These are phyloP conservation scores for Muntiacus reevesi DNA, from an alignment of 2,113 vertebrate genomes.

Conservation along the genomic window DNA sequence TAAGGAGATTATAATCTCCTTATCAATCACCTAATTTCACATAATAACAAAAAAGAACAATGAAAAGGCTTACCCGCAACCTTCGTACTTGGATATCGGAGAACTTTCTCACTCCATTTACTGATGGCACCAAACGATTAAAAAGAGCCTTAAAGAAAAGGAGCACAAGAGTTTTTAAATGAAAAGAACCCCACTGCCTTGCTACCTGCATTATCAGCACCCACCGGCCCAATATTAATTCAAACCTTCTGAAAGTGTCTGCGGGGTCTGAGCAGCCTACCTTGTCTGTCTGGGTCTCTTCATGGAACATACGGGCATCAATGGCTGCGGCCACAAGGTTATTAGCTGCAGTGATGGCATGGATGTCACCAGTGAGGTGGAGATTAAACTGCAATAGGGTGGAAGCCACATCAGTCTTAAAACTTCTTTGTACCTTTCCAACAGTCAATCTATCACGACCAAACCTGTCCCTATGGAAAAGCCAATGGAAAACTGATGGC, in stretches of 20 bases:
- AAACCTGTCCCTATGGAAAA: neutral
- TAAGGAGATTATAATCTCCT: neutral
- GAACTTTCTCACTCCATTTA: constrained; percentile 88
- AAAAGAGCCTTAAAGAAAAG: constrained; percentile 87
- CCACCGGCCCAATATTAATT: neutral
- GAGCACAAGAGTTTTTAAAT: neutral
- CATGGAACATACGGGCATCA: constrained; percentile 96
- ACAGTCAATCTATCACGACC: neutral
- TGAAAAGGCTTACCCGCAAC: constrained; percentile 83
- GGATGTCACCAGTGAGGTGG: constrained; percentile 98
- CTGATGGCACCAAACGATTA: constrained; percentile 92
- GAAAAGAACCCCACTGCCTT: neutral
- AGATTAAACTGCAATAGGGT: constrained; percentile 92
- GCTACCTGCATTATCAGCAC: neutral
- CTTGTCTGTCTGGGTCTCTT: constrained; percentile 94
- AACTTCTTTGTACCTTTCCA: neutral
- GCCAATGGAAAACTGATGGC: neutral
- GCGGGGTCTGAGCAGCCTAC: constrained; percentile 68
- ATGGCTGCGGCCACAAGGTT: constrained; percentile 96
- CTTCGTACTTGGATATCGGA: constrained; percentile 93
- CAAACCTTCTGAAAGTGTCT: neutral
- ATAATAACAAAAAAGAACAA: neutral
- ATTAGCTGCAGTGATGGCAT: constrained; percentile 97
- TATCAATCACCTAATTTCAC: neutral
- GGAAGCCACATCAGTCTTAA: constrained; percentile 35